phyloP scores from a whole-genome alignment of 2,113 vertebrate species.

The Coregonus clupeaformis region DNA sequence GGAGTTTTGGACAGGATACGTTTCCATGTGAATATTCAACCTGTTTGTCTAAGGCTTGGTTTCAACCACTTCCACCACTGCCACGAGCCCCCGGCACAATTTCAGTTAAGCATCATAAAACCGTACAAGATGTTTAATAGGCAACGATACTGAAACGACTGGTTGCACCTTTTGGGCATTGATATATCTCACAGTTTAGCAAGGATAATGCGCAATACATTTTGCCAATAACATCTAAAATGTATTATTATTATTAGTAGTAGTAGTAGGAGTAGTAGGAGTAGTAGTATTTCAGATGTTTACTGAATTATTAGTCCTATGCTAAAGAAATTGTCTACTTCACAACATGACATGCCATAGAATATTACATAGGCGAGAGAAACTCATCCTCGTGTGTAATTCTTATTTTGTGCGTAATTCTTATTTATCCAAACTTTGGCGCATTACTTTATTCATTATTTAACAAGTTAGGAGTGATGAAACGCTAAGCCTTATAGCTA shows the following conservation, averaged over 20 bases:
- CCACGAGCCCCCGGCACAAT: slow-evolving; percentile 47
- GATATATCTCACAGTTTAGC: slow-evolving; percentile 14
- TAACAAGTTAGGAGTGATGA: no score
- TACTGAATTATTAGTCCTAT: no score
- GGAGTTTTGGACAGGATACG: slow-evolving; percentile 30
- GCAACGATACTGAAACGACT: slow-evolving; percentile 23
- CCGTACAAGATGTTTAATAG: slow-evolving; percentile 44
- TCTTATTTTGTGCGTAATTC: no score
- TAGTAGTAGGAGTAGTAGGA: slow-evolving; percentile 11
- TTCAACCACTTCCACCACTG: slow-evolving; percentile 50
- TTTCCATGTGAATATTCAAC: slow-evolving; percentile 54
- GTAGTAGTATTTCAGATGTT: no score
- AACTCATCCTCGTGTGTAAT: no score
- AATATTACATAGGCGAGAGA: no score
- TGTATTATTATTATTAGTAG: slow-evolving; percentile 33
- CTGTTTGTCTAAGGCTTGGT: slow-evolving; percentile 57
- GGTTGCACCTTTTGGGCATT: slow-evolving; percentile 31
- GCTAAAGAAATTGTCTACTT: no score
- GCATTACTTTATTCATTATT: no score
- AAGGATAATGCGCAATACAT: slow-evolving; percentile 2
- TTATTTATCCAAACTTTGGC: no score
- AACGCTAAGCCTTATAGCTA: no score
- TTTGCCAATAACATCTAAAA: background rate
- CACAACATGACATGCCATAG: no score
- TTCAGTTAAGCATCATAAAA: slow-evolving; percentile 35